Conservation (phyloP, 2,888 invertebrate genomes). For the Euplagia quadripunctaria region DNA sequence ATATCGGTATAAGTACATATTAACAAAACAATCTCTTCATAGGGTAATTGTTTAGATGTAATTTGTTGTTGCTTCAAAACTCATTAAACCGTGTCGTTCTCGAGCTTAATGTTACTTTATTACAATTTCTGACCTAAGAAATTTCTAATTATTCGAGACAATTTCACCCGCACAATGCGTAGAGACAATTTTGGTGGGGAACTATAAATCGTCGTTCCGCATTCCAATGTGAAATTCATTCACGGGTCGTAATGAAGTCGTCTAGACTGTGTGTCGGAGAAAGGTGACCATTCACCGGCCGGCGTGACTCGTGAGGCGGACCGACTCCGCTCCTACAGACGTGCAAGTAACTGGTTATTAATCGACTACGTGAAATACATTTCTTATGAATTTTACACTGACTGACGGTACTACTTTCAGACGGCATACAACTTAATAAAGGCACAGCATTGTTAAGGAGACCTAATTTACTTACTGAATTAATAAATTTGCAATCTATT, state of each 20-base stretch:
- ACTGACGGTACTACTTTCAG: not conserved
- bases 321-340: constrained; percentile 71
- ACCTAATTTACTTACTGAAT: not conserved
- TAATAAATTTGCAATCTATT: not conserved
- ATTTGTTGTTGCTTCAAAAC: constrained; percentile 30
- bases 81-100: constrained; percentile 35
- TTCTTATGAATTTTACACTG: constrained; percentile 25
- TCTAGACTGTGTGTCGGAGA: constrained; percentile 86
- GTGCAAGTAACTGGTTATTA: constrained; percentile 69
- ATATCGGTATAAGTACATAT: not conserved
- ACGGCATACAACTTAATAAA: not conserved
- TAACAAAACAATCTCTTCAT: no score
- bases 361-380: constrained; percentile 42
- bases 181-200: constrained; percentile 70
- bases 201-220: constrained; percentile 82
- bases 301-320: constrained; percentile 64
- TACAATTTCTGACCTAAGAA: constrained; percentile 53
- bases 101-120: constrained; percentile 27
- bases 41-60: constrained; percentile 1
- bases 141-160: constrained; percentile 71
- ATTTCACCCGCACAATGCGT: constrained; percentile 73
- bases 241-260: constrained; percentile 80
- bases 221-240: constrained; percentile 85
- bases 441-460: not conserved
- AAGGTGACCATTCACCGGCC: constrained; percentile 86